Conservation (phyloP, 2,888 invertebrate genomes). For the Trissonchulus latispiculum region DNA sequence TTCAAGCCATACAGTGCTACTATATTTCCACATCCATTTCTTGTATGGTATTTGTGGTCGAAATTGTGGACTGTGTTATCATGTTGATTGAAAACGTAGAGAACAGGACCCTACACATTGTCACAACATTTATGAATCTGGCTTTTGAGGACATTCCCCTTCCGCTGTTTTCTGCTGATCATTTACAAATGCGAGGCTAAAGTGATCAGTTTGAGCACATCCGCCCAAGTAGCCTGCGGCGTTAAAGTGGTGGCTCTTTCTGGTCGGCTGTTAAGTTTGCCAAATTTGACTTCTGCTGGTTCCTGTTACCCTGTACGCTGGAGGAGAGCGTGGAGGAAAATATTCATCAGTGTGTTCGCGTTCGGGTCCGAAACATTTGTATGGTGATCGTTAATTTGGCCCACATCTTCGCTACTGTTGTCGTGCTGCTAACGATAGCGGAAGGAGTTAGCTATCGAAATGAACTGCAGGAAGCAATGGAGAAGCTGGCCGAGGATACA, state of each 20-base stretch:
- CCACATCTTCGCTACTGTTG: neutral
- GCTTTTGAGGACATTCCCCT: conserved; percentile 10
- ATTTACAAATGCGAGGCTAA: neutral
- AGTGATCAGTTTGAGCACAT: neutral
- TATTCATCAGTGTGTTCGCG: neutral
- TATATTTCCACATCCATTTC: conserved; percentile 39
- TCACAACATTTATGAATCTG: neutral
- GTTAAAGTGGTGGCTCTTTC: neutral
- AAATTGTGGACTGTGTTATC: conserved; percentile 20
- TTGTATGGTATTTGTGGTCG: conserved; percentile 38
- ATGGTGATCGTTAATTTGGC: neutral
- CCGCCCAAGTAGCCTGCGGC: neutral
- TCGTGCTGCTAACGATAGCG: neutral
- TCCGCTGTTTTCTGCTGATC: neutral
- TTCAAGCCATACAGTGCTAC: conserved; percentile 30
- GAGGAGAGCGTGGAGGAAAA: neutral
- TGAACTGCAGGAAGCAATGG: no score
- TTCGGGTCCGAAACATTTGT: neutral
- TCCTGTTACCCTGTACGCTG: neutral
- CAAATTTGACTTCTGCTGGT: neutral
- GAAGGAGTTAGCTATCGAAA: neutral
- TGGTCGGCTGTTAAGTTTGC: neutral
- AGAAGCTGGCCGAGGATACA: no score
- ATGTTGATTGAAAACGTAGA: conserved; percentile 14
- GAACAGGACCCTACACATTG: neutral